phyloP scores from a whole-genome alignment of 2,888 invertebrate species.

The Aleiodes leptofemur region DNA sequence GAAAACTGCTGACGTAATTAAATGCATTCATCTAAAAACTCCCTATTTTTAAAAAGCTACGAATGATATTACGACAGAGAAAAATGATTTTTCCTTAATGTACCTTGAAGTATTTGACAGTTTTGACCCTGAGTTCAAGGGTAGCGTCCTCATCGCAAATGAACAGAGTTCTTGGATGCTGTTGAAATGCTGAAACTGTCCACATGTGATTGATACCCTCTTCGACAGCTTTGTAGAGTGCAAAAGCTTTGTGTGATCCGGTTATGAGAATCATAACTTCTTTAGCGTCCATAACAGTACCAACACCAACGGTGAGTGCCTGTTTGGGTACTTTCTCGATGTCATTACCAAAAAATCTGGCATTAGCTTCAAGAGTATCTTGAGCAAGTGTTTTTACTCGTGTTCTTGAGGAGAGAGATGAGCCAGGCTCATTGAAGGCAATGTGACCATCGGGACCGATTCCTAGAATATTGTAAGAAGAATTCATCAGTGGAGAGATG shows the following conservation, averaged over 20 bases:
- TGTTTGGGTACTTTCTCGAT: slow-evolving; percentile 94
- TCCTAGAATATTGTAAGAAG: slow-evolving; percentile 76
- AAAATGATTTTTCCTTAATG: too few species aligned
- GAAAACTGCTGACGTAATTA: too few species aligned
- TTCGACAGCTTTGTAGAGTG: slow-evolving; percentile 97
- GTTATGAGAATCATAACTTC: slow-evolving; percentile 99
- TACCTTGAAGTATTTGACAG: slow-evolving; percentile 99
- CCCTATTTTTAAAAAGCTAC: background rate
- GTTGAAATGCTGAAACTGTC: slow-evolving; percentile 99
- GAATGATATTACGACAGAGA: background rate
- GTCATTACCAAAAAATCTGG: slow-evolving; percentile 97
- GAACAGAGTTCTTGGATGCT: slow-evolving; percentile 94
- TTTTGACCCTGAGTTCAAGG: slow-evolving; percentile 96
- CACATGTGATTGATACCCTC: slow-evolving; percentile 99
- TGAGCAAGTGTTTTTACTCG: slow-evolving; percentile 97
- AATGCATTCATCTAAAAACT: too few species aligned
- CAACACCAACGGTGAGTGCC: slow-evolving; percentile 98
- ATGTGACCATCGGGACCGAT: slow-evolving; percentile 99
- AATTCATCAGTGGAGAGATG: too few species aligned
- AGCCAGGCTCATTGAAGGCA: slow-evolving; percentile 99
- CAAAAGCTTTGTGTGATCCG: slow-evolving; percentile 96
- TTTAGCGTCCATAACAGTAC: slow-evolving; percentile 98
- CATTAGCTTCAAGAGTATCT: slow-evolving; percentile 98
- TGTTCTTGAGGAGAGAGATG: slow-evolving; percentile 95
- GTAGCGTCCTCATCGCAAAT: slow-evolving; percentile 99